A percentile compares a stretch with the other conserved stretches of the same genome.
phyloP scores from a whole-genome alignment of 2,797 vertebrate species.

The Mareca penelope region DNA sequence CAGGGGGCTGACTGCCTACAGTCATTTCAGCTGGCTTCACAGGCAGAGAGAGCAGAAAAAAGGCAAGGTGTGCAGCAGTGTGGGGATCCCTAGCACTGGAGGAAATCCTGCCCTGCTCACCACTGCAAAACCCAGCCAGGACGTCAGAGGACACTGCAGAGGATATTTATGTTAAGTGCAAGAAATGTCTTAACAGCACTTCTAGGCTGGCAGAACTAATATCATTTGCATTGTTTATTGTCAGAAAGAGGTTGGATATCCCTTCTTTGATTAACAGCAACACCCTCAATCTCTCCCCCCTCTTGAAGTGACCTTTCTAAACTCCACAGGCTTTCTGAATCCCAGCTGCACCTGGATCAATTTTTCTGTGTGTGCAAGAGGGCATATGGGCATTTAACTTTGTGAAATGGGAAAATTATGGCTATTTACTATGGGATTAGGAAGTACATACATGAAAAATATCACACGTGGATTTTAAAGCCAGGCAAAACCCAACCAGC shows the following conservation, averaged over 20 bases:
- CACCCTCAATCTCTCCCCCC: background rate
- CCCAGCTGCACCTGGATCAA: slow-evolving; percentile 23
- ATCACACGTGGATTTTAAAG: background rate
- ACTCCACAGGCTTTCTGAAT: background rate
- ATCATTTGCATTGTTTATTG: slow-evolving; percentile 42
- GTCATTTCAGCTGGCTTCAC: background rate
- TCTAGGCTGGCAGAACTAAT: background rate
- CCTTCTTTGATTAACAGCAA: slow-evolving; percentile 29
- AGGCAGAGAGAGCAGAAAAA: accelerated
- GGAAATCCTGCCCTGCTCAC: background rate
- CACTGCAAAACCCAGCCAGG: background rate
- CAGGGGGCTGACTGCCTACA: background rate
- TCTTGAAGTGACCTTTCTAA: slow-evolving; percentile 55
- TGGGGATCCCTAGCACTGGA: background rate
- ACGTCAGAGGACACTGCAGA: background rate
- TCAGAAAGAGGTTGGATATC: slow-evolving; percentile 17
- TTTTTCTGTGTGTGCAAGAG: slow-evolving; percentile 16
- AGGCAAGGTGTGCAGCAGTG: background rate
- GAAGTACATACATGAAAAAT: background rate
- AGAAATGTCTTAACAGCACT: background rate
- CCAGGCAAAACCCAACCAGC: background rate
- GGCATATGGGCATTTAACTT: slow-evolving; percentile 13
- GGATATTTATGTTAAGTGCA: background rate
- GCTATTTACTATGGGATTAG: slow-evolving; percentile 22
- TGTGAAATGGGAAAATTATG: slow-evolving; percentile 29